Evolutionary conservation across 2,113 vertebrate genomes (phyloP).

Genomic region (Peromyscus polionotus): DNA sequence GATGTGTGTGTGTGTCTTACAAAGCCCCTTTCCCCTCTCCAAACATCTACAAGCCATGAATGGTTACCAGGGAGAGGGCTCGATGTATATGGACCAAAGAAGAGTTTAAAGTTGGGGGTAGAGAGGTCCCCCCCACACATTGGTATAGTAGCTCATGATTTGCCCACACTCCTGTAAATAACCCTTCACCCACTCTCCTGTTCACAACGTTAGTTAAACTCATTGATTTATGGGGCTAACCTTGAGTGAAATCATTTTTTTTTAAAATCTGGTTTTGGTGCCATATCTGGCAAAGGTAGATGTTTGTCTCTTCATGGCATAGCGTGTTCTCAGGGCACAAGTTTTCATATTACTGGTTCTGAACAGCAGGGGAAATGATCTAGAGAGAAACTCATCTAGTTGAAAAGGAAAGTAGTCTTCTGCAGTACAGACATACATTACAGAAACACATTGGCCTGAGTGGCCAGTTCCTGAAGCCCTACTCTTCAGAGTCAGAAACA

Average conservation of each 20-base stretch:
- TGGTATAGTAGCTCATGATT: neutral
- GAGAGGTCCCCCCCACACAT: neutral
- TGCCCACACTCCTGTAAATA: neutral
- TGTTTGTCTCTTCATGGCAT: neutral
- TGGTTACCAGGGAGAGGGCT: neutral
- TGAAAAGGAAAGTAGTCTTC: neutral
- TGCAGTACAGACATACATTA: neutral
- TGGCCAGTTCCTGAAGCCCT: conserved; percentile 1
- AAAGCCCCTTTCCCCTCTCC: neutral
- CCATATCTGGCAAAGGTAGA: neutral
- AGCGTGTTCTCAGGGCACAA: neutral
- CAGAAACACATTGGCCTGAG: neutral
- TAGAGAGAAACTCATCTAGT: neutral
- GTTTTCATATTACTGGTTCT: neutral
- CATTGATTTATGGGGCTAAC: neutral
- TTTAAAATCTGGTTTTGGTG: neutral
- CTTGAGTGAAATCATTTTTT: neutral
- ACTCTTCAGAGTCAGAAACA: conserved; percentile 19
- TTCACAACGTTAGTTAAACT: neutral
- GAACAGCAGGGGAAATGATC: neutral
- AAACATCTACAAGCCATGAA: neutral
- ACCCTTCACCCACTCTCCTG: neutral
- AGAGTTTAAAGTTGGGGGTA: neutral
- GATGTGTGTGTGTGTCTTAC: neutral
- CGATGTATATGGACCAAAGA: neutral